These are phyloP conservation scores for Tokudaia tokunoshimensis DNA, from an alignment of 2,797 vertebrate species.

Conservation along the genomic window DNA sequence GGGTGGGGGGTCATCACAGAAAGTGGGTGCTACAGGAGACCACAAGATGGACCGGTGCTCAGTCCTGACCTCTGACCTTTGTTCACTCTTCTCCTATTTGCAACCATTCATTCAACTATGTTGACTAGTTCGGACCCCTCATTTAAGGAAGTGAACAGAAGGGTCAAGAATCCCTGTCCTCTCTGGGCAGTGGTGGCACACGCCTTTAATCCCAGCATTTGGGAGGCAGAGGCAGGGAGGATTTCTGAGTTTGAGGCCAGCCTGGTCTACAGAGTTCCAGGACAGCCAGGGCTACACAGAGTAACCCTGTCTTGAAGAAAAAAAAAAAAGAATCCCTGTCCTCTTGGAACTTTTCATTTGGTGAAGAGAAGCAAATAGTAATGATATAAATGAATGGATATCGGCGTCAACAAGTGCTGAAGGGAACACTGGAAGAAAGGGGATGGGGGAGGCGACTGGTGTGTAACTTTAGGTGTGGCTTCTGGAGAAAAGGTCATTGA, in stretches of 20 bases:
- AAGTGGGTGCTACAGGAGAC: not conserved
- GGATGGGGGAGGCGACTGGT: not conserved
- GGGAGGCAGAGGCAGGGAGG: no score
- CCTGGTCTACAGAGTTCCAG: no score
- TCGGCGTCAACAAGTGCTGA: fast-evolving
- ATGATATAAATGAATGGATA: not conserved
- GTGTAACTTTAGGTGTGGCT: not conserved
- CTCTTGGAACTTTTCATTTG: not conserved
- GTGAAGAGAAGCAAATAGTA: not conserved
- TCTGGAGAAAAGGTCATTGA: not conserved
- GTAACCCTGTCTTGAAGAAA: no score
- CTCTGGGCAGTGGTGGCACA: no score
- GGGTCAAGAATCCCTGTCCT: not conserved
- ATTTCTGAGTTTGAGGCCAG: no score
- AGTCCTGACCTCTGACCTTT: conserved; percentile 12
- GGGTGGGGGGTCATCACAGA: not conserved
- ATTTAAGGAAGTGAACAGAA: not conserved
- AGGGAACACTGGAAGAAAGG: not conserved
- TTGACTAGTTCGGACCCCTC: fast-evolving
- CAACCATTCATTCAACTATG: no score
- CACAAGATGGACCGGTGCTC: not conserved
- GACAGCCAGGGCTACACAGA: no score
- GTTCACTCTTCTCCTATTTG: not conserved
- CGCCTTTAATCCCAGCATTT: no score
- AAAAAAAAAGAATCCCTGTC: not conserved